Base-by-base conservation (phyloP, 2,797 vertebrate species). In the Dendrocincla fuliginosa region DNA sequence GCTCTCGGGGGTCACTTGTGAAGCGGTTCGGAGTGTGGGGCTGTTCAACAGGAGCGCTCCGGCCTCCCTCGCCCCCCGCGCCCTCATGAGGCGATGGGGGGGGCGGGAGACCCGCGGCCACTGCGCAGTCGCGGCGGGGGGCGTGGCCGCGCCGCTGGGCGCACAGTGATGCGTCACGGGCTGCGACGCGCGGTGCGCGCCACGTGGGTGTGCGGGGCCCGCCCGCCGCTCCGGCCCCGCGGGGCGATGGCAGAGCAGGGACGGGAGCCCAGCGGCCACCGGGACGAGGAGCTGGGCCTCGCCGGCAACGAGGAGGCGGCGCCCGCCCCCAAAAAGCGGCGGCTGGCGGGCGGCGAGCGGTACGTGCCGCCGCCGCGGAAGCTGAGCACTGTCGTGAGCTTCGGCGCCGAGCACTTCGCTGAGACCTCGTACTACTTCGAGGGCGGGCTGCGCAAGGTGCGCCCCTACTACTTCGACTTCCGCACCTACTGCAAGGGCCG, bases 401-500 rank as follows among this genome's bases (percentile, higher is more conserved):
- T 99, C 96, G 84, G 97, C 16, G 97, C 98, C 47, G 98, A 98
- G 57, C 99, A 99, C 68, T 99, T 99, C 74, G 94, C 97, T 25
- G 99, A 99, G 98, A 99, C 99, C 13, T 98, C 98, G 13, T 99
- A 99, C 92, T 99, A 99, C 96, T 98, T 99, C 80, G 99, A 99
- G 87, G 98, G 97, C 2, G 99, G 99, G 4, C 98, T 99, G 70
- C 98, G 99, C 59, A 99, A 99, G 97, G 99, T 99, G 65, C 93
- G 92, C 7, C 99, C 99, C 0, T 99, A 99, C 95, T 99, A 98
- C 93, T 99, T 98, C 83, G 99, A 99, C 69, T 99, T 99, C 88
- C 98, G 97, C 82, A 99, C 99, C 5, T 99, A 99, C 96, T 99
- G 99, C 93, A 99, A 99, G 96, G 99, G 99, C 16, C 99, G 99